phyloP scores from a whole-genome alignment of 2,888 invertebrate genomes.

The Drosophila neotestacea region DNA sequence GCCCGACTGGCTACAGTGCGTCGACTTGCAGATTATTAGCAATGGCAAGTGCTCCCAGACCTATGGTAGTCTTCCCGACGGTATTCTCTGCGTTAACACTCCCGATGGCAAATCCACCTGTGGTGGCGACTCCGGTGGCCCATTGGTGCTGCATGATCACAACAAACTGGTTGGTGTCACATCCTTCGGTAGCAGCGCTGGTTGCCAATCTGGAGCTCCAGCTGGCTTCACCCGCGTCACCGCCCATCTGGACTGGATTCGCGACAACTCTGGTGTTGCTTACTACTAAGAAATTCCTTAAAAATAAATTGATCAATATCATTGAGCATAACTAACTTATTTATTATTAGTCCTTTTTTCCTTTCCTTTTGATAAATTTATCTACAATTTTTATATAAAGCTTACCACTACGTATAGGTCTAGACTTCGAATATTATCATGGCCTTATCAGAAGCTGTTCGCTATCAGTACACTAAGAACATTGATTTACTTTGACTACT shows the following conservation, averaged over 20 bases:
- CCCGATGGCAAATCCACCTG: conserved; percentile 59
- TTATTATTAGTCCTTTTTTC: no score
- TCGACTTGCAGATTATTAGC: conserved; percentile 79
- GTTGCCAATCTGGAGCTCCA: conserved; percentile 55
- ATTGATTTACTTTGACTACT: conserved; percentile 5
- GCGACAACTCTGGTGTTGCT: conserved; percentile 56
- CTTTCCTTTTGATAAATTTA: no score
- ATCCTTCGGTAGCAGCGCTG: conserved; percentile 50
- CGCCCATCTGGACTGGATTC: conserved; percentile 67
- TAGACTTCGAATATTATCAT: neutral
- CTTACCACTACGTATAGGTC: neutral
- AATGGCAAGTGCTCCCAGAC: conserved; percentile 83
- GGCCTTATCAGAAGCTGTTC: neutral
- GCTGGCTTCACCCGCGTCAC: conserved; percentile 63
- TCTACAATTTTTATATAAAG: no score
- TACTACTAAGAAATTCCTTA: conserved; percentile 39
- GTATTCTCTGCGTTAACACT: conserved; percentile 51
- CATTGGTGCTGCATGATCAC: conserved; percentile 54
- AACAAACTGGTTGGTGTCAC: conserved; percentile 55
- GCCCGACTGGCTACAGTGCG: conserved; percentile 80
- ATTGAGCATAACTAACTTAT: no score
- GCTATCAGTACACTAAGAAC: neutral
- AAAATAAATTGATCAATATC: no score
- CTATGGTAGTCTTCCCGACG: conserved; percentile 73
- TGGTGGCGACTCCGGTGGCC: conserved; percentile 70